Conservation (phyloP, 2,797 vertebrate species). For the Alauda arvensis region DNA sequence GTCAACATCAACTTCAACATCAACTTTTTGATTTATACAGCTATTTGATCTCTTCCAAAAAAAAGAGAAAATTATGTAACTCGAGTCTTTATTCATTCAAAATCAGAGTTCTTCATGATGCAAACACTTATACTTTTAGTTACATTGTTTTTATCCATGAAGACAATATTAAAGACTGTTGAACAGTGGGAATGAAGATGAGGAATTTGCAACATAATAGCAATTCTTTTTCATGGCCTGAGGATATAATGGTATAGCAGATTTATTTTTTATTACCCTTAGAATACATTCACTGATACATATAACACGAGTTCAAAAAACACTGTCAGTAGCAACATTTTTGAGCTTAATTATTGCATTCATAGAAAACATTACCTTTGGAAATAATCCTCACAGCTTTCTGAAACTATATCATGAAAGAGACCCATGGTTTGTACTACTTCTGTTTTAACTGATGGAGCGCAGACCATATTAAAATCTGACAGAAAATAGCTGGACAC, state of each 20-base stretch:
- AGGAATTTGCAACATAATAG: neutral
- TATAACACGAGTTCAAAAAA: neutral
- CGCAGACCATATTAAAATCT: conserved; percentile 69
- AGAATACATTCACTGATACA: neutral
- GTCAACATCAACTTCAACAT: neutral
- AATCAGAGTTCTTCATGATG: neutral
- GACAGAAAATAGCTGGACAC: conserved; percentile 72
- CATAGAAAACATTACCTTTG: conserved; percentile 63
- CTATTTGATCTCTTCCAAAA: neutral
- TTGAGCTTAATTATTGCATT: neutral
- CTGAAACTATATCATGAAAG: conserved; percentile 74
- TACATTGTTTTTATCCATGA: neutral
- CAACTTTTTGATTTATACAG: neutral
- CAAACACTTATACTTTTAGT: neutral
- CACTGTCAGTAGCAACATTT: neutral
- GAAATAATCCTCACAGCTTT: conserved; percentile 76
- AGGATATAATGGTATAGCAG: neutral
- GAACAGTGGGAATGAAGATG: neutral
- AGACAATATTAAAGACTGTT: neutral
- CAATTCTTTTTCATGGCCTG: neutral
- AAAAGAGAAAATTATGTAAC: neutral
- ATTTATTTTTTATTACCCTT: neutral
- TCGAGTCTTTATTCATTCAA: neutral
- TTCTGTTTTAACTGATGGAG: conserved; percentile 65
- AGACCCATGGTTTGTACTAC: conserved; percentile 74